Evolutionary conservation across 1,140 invertebrate species (phyloP).

Genomic region (Nixonia krombeini): DNA sequence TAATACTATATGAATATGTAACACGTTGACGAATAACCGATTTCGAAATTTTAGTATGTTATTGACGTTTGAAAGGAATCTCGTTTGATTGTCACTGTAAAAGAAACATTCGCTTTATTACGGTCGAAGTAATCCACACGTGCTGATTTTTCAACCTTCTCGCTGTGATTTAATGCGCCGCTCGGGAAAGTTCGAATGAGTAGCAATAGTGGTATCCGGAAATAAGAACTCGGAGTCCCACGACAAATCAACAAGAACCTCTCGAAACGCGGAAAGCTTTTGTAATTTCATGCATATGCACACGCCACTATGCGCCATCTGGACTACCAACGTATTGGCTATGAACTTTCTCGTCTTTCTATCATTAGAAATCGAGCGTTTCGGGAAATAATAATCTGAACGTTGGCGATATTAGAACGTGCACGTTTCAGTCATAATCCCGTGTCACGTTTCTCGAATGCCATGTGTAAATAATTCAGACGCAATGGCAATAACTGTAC

Average conservation of each 20-base stretch:
- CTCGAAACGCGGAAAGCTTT: constrained; percentile 6
- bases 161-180: not conserved
- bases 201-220: constrained; percentile 24
- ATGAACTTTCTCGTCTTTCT: constrained; percentile 2
- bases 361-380: constrained; percentile 1
- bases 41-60: not conserved
- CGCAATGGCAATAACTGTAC: too few relatives aligned
- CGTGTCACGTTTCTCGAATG: too few relatives aligned
- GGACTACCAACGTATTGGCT: not conserved
- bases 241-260: constrained; percentile 18
- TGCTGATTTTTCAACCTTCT: constrained; percentile 7
- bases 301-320: not conserved
- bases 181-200: constrained; percentile 19
- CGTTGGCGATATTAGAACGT: constrained; percentile 24
- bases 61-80: too few relatives aligned
- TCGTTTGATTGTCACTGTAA: too few relatives aligned
- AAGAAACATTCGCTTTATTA: too few relatives aligned
- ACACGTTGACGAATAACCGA: not conserved
- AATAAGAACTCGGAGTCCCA: constrained; percentile 10
- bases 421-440: too few relatives aligned
- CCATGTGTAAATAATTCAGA: too few relatives aligned
- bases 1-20: too few relatives aligned
- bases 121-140: too few relatives aligned
- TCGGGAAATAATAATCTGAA: not conserved
- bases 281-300: constrained; percentile 5